Evolutionary conservation across 2,797 vertebrate species (phyloP).

Genomic region (Rhadinocentrus ornatus): DNA sequence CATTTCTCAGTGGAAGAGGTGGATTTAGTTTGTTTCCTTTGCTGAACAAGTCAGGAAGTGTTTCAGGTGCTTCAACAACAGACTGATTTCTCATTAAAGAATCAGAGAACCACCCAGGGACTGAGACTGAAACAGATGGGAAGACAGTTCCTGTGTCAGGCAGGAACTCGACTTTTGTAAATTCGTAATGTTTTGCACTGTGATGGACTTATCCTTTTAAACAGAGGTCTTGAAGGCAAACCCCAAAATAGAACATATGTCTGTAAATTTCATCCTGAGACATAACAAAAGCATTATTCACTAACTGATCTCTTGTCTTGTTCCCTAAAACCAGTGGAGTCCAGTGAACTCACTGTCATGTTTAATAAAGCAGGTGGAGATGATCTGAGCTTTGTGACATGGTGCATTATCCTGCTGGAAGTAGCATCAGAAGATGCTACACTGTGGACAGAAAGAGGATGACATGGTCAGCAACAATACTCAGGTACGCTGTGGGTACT

Average conservation of each 20-base stretch:
- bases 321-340: too few species aligned
- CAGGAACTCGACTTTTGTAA: slow-evolving; percentile 3
- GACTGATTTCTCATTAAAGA: slow-evolving; percentile 64
- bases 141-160: slow-evolving; percentile 45
- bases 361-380: too few species aligned
- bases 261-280: neutral
- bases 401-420: too few species aligned
- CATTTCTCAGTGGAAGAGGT: slow-evolving; percentile 7
- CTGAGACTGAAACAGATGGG: slow-evolving; percentile 41
- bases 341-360: too few species aligned
- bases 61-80: slow-evolving; percentile 50
- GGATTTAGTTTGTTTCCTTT: slow-evolving; percentile 46
- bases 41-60: slow-evolving; percentile 54
- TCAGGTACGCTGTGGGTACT: too few species aligned
- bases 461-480: too few species aligned
- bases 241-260: neutral
- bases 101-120: slow-evolving; percentile 32
- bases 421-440: too few species aligned
- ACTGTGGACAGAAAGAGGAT: too few species aligned
- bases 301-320: too few species aligned
- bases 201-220: slow-evolving; percentile 16
- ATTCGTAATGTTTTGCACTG: neutral
- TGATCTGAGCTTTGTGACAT: too few species aligned
- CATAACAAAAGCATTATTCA: too few species aligned
- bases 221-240: neutral